A percentile compares a stretch with the other conserved stretches of the same genome.
Evolutionary conservation across 2,888 invertebrate species (phyloP).

Genomic region (Candidula unifasciata): DNA sequence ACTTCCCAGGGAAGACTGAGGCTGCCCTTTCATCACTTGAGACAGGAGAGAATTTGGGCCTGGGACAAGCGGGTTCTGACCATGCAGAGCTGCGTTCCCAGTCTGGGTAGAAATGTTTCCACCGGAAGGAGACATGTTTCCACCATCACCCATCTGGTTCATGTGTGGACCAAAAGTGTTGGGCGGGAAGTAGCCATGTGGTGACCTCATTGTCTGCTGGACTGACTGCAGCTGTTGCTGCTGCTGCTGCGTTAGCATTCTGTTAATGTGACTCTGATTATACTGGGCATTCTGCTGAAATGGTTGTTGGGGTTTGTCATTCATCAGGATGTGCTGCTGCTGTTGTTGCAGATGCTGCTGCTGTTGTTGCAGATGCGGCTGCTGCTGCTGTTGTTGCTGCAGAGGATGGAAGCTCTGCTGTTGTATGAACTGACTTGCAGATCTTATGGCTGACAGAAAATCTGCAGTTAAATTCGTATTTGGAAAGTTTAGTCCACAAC

Average conservation of each 20-base stretch:
- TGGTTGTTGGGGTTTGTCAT: conserved; percentile 24
- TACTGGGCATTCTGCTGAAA: conserved; percentile 28
- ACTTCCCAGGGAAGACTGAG: conserved; percentile 29
- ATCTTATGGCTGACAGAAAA: conserved; percentile 50
- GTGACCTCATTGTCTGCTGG: conserved; percentile 16
- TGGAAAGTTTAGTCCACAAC: conserved; percentile 35
- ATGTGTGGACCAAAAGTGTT: conserved; percentile 3
- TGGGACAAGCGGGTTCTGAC: conserved; percentile 28
- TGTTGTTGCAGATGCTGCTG: conserved; percentile 37
- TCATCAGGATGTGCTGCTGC: conserved; percentile 25
- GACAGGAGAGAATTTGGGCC: conserved; percentile 14
- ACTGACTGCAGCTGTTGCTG: conserved; percentile 22
- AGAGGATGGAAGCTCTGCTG: conserved; percentile 41
- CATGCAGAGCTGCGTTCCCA: background rate
- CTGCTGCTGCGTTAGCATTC: conserved; percentile 25
- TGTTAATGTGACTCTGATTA: conserved; percentile 19
- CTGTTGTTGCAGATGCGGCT: no score
- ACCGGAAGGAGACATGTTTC: background rate
- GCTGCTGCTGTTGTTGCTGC: no score
- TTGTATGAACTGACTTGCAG: conserved; percentile 56
- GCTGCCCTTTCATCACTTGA: conserved; percentile 21
- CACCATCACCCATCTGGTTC: conserved; percentile 7
- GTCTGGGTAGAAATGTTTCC: conserved; percentile 7
- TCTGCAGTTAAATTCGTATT: conserved; percentile 23
- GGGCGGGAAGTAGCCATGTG: conserved; percentile 15